Conservation (phyloP, 2,888 invertebrate species). For the Pristionchus japonicus region DNA sequence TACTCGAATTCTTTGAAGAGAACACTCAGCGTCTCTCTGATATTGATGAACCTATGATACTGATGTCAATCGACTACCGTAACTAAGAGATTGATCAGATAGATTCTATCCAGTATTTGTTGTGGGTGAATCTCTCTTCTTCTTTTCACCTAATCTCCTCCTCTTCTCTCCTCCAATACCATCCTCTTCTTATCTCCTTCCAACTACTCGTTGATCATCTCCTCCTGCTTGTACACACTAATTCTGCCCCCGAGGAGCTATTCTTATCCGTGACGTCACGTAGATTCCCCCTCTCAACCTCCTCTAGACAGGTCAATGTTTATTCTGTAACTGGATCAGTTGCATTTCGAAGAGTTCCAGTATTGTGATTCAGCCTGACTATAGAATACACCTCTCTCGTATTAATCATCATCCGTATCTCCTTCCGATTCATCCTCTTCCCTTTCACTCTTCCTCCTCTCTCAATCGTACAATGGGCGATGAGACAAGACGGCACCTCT, state of each 20-base stretch:
- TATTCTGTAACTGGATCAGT: not conserved
- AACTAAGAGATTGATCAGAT: not conserved
- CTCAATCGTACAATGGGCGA: not conserved
- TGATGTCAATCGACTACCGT: not conserved
- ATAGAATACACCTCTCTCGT: not conserved
- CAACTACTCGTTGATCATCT: conserved; percentile 12
- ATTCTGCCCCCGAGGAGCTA: not conserved
- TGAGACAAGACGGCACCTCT: not conserved
- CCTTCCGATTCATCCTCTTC: not conserved
- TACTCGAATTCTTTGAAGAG: not conserved
- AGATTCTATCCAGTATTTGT: not conserved
- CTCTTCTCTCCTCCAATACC: too few relatives aligned
- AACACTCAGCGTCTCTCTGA: not conserved
- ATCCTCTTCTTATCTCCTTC: not conserved
- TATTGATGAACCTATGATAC: too few relatives aligned
- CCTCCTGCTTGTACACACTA: not conserved
- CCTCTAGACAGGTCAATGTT: not conserved
- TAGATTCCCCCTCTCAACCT: not conserved
- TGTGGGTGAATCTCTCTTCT: not conserved
- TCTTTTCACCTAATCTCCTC: not conserved
- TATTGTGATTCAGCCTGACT: conserved; percentile 5
- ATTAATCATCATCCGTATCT: not conserved
- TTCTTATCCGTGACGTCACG: conserved; percentile 17
- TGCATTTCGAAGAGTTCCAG: not conserved
- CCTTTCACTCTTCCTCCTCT: not conserved